Base-by-base conservation (phyloP, 2,797 vertebrate genomes). In the Enteromius anoplus region DNA sequence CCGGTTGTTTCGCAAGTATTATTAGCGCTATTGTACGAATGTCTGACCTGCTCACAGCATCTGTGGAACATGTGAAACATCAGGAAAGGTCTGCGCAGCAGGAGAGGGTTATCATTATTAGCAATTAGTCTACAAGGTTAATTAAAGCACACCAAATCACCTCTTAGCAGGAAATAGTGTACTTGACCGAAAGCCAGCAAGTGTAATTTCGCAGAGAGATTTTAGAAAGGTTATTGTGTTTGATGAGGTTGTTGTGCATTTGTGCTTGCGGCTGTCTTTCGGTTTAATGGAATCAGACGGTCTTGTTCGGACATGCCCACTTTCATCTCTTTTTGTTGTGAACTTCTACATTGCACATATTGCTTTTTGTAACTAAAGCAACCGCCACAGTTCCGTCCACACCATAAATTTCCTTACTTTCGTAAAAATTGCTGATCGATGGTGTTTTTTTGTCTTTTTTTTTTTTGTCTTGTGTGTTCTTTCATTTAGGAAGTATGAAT, bases 1-100 rank as follows among this genome's bases (percentile, higher is more conserved):
- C 69, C 26, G 71, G 60, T 89, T 89, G 92, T 93, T 94, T 93
- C 92, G 85, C 93, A 93, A 93, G 92, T 91, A 89, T 92, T 91
- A 88, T 58, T 42, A 73, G 55, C 86, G 86, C 68, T 69, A 40
- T 85, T 70, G 14, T 77, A 71, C n/a, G 32, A 62, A 32, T 32
- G 42, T 64, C 76, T 71, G 78, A 76, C 71, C 77, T 80, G n/a
- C 47, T 85, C 81, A 8, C 73, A 85, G 72, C 69, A 23, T 53
- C 75, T 64, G 80, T 81, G 15, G n/a, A 80, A 86, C 79, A 75
- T 83, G 64, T 85, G 87, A 53, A 77, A 1, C 17, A 49, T n/a
- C 87, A 87, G 77, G 81, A 40, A 69, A 81, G 82, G 87, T 86
- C 76, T 81, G 75, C 87, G 79, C 84, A 84, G 80, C 85, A 87